Evolutionary conservation across 2,888 invertebrate genomes (phyloP).

Genomic region (Parelbella ahira): DNA sequence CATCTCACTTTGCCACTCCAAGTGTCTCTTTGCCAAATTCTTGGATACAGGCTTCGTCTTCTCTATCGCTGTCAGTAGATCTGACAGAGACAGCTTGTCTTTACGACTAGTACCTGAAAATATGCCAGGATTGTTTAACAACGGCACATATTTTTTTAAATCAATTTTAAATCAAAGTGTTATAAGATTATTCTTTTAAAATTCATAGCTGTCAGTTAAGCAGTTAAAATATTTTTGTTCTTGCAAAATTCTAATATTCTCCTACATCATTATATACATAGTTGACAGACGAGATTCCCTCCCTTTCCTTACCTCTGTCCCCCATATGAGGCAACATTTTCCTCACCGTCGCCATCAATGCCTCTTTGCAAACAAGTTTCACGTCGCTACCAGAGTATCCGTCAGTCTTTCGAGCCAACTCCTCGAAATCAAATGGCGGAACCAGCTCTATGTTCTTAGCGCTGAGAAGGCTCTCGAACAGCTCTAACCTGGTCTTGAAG

Average conservation of each 20-base stretch:
- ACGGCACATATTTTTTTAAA: no score
- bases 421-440: conserved; percentile 58
- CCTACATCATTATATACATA: no score
- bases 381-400: conserved; percentile 95
- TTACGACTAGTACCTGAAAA: conserved; percentile 39
- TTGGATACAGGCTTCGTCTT: conserved; percentile 82
- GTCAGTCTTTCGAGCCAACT: conserved; percentile 80
- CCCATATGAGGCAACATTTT: conserved; percentile 72
- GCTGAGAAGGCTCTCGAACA: conserved; percentile 84
- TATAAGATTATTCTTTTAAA: no score
- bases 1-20: conserved; percentile 83
- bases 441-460: conserved; percentile 70
- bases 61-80: conserved; percentile 73
- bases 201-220: no score
- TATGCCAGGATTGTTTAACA: no score
- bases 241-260: no score
- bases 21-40: conserved; percentile 77
- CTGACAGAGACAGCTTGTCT: conserved; percentile 56
- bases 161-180: no score
- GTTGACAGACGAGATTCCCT: no score
- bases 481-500: conserved; percentile 81
- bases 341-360: conserved; percentile 89
- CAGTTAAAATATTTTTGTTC: no score
- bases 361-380: conserved; percentile 92
- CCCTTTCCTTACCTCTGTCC: conserved; percentile 54